Evolutionary conservation across 1,140 invertebrate species (phyloP).

Genomic region (Pogonomyrmex barbatus): DNA sequence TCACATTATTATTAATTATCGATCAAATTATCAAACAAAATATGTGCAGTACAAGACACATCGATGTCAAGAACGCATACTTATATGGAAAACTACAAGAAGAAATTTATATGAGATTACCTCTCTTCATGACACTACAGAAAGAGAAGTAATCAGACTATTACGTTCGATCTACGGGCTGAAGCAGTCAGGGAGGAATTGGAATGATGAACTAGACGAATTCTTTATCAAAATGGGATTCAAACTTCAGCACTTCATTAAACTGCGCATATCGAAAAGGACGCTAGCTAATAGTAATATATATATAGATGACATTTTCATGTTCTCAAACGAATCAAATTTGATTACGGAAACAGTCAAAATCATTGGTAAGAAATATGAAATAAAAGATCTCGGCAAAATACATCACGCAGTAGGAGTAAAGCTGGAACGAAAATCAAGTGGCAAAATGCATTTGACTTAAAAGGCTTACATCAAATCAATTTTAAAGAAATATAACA

Average conservation of each 20-base stretch:
- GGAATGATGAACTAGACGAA: constrained; percentile 6
- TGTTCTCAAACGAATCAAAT: not conserved
- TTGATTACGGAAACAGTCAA: not conserved
- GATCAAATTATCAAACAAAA: no score
- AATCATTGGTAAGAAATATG: not conserved
- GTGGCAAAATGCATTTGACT: not conserved
- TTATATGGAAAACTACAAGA: constrained; percentile 7
- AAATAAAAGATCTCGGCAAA: constrained; percentile 19
- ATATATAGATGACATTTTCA: constrained; percentile 49
- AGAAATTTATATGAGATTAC: constrained; percentile 34
- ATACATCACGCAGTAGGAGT: not conserved
- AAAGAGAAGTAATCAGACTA: not conserved
- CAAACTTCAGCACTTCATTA: constrained; percentile 6
- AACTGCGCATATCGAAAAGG: constrained; percentile 6
- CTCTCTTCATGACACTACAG: not conserved
- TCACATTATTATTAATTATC: constrained; percentile 17
- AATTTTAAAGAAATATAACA: not conserved
- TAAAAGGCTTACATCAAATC: not conserved
- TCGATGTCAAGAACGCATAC: constrained; percentile 35
- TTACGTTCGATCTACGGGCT: constrained; percentile 16
- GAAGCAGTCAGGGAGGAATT: constrained; percentile 22
- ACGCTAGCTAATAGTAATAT: not conserved
- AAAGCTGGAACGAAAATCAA: not conserved
- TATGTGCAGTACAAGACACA: not conserved
- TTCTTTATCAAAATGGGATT: not conserved